phyloP scores from a whole-genome alignment of 2,113 vertebrate genomes.

The Aphelocoma coerulescens region DNA sequence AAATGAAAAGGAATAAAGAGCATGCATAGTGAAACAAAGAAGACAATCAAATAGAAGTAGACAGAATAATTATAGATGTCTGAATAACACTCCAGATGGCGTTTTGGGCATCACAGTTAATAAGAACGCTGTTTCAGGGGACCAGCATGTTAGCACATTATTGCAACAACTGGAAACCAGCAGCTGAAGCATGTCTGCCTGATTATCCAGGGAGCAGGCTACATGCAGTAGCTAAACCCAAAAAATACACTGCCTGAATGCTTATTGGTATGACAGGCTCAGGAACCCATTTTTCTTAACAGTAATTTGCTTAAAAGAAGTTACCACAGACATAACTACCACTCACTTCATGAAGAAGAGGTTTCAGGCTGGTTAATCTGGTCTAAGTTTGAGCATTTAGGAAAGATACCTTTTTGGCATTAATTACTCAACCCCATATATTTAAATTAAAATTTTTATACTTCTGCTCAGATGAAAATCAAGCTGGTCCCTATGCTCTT shows the following conservation, averaged over 20 bases:
- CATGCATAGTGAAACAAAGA: neutral
- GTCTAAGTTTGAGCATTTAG: neutral
- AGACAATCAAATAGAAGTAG: slow-evolving; percentile 6
- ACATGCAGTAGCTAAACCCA: neutral
- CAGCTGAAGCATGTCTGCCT: slow-evolving; percentile 4
- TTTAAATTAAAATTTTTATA: neutral
- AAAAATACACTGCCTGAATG: neutral
- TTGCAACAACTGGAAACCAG: slow-evolving; percentile 14
- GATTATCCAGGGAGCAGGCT: slow-evolving; percentile 1
- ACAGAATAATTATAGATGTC: slow-evolving; percentile 26
- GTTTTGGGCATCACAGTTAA: slow-evolving; percentile 36
- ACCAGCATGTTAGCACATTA: slow-evolving; percentile 21
- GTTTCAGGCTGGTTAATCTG: neutral
- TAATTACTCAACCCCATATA: neutral
- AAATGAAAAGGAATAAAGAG: neutral
- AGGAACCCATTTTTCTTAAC: neutral
- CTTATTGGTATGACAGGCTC: neutral
- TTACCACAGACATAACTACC: neutral
- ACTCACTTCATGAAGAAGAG: neutral
- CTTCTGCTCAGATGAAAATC: neutral
- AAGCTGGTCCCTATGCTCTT: neutral
- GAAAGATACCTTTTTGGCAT: neutral
- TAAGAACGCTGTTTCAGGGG: slow-evolving; percentile 29
- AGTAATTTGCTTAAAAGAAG: neutral
- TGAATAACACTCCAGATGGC: slow-evolving; percentile 21